Base-by-base conservation (phyloP, 2,888 invertebrate species). In the Ganaspis brasiliensis region DNA sequence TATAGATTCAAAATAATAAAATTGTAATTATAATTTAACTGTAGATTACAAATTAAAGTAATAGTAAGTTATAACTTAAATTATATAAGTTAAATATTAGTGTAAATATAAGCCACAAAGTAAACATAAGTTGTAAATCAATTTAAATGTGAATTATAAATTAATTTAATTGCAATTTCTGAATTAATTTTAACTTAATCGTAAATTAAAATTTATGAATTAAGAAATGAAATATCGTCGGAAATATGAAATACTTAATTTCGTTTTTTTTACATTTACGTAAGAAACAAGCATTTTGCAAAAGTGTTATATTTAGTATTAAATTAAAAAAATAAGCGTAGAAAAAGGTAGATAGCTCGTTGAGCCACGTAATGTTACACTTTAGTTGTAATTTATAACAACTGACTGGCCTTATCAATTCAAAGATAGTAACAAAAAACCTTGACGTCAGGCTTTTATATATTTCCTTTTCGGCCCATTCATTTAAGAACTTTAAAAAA, bases 391-490 rank as follows among this genome's bases (percentile, higher is more conserved):
- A 67, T 45, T 45, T 26, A 45, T 45, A 67, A 67, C 21, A 45
- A 67, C 9, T 67, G 67, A 45, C 67, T 0, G 2, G 40, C 19
- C 67, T 67, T 67, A 67, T 67, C 67, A 67, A 24, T 45, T 24
- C 67, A 45, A 24, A 26, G 67, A 67, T 67, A 67, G 45, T 45
- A 45, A 14, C 24, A 24, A 26, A 3, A 37, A 40, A 8, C 40
- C 63, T 40, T 63, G 26, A 24, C 26, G 9, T 45, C 4, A n/a
- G 1, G n/a, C 26, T 45, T 45, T n/a, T 67, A 40, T 24, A 45
- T 24, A 24, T 26, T 40, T 45, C n/a, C 45, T 52, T 52, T 19
- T 52, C 4, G 19, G 8, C 19, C 16, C n/a, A 49, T 16, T 1
- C 9, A 9, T 52, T 49, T 16, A 49, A 49, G 19, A 52, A 1